A percentile compares a stretch with the other conserved stretches of the same genome.
These are phyloP conservation scores for Sminthurides aquaticus DNA, from an alignment of 2,888 invertebrate genomes.

Conservation along the genomic window DNA sequence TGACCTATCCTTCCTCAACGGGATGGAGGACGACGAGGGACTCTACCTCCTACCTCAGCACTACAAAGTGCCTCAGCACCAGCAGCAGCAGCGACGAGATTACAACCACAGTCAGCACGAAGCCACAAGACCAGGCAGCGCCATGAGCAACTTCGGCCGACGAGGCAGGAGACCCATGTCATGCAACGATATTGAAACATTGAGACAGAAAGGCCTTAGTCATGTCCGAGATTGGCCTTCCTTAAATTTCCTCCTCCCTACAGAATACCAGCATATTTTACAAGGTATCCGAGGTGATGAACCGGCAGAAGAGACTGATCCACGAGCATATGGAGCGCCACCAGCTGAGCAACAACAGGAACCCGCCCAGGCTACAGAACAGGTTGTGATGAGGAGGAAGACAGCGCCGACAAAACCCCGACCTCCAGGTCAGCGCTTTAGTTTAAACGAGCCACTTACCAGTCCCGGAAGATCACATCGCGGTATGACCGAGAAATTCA, in stretches of 20 bases:
- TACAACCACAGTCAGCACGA: constrained; percentile 8
- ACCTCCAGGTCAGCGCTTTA: constrained; percentile 7
- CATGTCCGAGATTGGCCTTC: constrained; percentile 93
- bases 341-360: background rate
- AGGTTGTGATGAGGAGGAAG: constrained; percentile 11
- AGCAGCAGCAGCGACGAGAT: constrained; percentile 44
- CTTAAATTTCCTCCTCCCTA: constrained; percentile 75
- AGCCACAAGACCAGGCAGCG: background rate
- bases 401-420: background rate
- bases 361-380: constrained; percentile 1
- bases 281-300: constrained; percentile 55
- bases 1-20: constrained; percentile 70
- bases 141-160: background rate
- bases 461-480: constrained; percentile 14
- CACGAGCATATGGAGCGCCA: background rate
- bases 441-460: constrained; percentile 12
- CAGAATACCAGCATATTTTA: constrained; percentile 70
- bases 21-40: constrained; percentile 53
- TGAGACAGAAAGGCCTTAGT: constrained; percentile 69
- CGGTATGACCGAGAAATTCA: constrained; percentile 32
- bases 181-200: constrained; percentile 70
- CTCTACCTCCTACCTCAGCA: constrained; percentile 68
- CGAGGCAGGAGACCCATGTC: constrained; percentile 59
- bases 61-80: constrained; percentile 43
- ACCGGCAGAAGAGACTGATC: constrained; percentile 26